These are phyloP conservation scores for Drosophila tropicalis DNA, from an alignment of 1,140 invertebrate species.

Conservation along the genomic window DNA sequence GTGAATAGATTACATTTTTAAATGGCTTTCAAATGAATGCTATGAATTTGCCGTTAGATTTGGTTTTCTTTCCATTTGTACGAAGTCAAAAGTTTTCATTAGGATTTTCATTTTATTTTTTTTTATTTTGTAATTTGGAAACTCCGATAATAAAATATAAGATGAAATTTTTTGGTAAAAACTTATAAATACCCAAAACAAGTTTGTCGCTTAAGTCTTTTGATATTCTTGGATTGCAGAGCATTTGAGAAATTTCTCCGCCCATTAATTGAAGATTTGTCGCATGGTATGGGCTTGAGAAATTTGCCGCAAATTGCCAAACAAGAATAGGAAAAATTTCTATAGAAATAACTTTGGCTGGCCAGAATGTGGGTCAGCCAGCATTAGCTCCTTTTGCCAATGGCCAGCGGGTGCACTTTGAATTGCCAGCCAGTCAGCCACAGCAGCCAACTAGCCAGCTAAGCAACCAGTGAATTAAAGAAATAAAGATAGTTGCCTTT, in stretches of 20 bases:
- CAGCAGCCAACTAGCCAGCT: slow-evolving; percentile 6
- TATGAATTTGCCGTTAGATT: slow-evolving; percentile 60
- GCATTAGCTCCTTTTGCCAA: slow-evolving; percentile 51
- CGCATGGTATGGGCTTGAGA: slow-evolving; percentile 49
- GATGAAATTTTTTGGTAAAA: slow-evolving; percentile 20
- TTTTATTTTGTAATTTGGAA: background rate
- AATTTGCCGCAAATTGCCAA: slow-evolving; percentile 68
- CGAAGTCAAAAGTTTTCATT: slow-evolving; percentile 57
- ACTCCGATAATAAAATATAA: background rate
- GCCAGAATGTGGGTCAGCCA: slow-evolving; percentile 57
- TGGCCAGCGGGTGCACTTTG: slow-evolving; percentile 73
- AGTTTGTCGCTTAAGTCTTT: slow-evolving; percentile 64
- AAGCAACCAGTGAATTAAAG: slow-evolving; percentile 1
- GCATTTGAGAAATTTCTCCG: slow-evolving; percentile 62
- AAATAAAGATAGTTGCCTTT: slow-evolving; percentile 25
- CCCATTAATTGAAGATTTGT: slow-evolving; percentile 75
- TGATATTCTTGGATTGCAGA: slow-evolving; percentile 42
- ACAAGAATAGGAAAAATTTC: slow-evolving; percentile 58
- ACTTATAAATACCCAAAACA: slow-evolving; percentile 46
- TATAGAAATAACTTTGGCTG: slow-evolving; percentile 68
- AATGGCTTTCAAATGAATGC: slow-evolving; percentile 66
- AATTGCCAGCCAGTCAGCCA: slow-evolving; percentile 58
- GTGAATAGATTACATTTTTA: slow-evolving; percentile 59
- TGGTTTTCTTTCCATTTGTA: slow-evolving; percentile 21
- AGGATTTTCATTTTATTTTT: slow-evolving; percentile 36